These are phyloP conservation scores for Coenonympha glycerion DNA, from an alignment of 2,888 invertebrate species.

Conservation along the genomic window DNA sequence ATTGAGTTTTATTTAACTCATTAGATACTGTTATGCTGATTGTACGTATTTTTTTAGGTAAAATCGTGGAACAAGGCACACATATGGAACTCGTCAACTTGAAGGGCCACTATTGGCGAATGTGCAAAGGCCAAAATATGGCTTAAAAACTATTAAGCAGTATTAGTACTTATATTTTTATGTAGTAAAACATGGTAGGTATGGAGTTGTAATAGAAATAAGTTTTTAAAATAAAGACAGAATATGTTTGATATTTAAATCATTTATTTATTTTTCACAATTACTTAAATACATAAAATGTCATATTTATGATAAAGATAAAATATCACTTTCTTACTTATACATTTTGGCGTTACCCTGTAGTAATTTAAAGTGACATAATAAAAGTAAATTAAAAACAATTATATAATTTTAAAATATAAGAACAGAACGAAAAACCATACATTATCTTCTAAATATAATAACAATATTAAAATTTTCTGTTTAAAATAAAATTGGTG, in stretches of 20 bases:
- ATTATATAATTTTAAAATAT: too few relatives aligned
- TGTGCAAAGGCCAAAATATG: conserved; percentile 70
- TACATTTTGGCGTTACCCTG: conserved; percentile 39
- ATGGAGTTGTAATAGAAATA: not conserved
- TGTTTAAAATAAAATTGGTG: too few relatives aligned
- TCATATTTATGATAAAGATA: conserved; percentile 3
- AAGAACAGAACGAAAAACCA: too few relatives aligned
- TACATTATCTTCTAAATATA: too few relatives aligned
- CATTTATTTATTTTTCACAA: conserved; percentile 6
- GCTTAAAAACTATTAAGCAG: conserved; percentile 30
- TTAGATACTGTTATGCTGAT: too few relatives aligned
- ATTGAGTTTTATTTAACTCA: too few relatives aligned
- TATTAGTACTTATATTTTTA: not conserved
- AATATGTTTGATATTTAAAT: conserved; percentile 1
- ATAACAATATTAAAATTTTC: too few relatives aligned
- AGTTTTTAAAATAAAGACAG: not conserved
- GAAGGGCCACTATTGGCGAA: conserved; percentile 79
- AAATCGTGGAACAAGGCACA: conserved; percentile 83
- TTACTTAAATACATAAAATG: not conserved
- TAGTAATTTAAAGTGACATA: too few relatives aligned
- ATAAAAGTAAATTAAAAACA: too few relatives aligned
- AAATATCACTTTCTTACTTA: conserved; percentile 33
- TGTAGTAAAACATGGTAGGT: not conserved
- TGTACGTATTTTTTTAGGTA: conserved; percentile 60
- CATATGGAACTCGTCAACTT: conserved; percentile 80